Conservation (phyloP, 2,113 vertebrate species). For the Gobiocypris rarus region DNA sequence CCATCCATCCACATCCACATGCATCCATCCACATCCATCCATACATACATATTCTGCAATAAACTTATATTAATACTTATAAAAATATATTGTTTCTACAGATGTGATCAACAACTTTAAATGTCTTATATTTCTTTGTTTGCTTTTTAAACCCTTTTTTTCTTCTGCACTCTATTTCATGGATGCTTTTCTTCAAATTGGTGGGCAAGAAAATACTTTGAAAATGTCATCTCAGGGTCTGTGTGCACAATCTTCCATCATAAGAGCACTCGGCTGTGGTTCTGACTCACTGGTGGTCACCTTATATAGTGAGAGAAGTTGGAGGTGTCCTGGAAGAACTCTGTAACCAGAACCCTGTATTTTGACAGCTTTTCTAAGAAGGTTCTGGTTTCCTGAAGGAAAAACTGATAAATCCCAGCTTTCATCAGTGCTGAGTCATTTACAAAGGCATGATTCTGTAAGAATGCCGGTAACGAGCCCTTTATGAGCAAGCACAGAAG, state of each 20-base stretch:
- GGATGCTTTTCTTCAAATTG: not conserved
- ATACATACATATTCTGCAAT: no score
- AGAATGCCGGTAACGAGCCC: conserved; percentile 19
- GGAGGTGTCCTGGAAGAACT: conserved; percentile 74
- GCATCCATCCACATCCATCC: no score
- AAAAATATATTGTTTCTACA: no score
- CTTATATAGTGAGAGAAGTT: conserved; percentile 25
- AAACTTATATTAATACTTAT: no score
- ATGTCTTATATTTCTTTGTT: no score
- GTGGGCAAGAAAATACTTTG: not conserved
- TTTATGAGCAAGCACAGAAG: not conserved
- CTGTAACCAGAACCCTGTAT: conserved; percentile 75
- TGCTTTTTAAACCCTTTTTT: no score
- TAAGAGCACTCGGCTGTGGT: not conserved
- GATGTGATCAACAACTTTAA: no score
- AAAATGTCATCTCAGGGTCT: not conserved
- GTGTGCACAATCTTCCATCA: no score
- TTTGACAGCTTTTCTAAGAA: conserved; percentile 83
- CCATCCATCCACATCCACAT: no score
- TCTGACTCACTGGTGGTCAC: conserved; percentile 64
- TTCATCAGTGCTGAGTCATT: conserved; percentile 61
- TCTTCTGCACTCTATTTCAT: no score
- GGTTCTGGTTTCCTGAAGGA: conserved; percentile 74
- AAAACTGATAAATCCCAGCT: conserved; percentile 71
- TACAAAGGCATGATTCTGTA: not conserved